phyloP scores from a whole-genome alignment of 2,113 vertebrate genomes.

The Forbesichthys papilliferus region DNA sequence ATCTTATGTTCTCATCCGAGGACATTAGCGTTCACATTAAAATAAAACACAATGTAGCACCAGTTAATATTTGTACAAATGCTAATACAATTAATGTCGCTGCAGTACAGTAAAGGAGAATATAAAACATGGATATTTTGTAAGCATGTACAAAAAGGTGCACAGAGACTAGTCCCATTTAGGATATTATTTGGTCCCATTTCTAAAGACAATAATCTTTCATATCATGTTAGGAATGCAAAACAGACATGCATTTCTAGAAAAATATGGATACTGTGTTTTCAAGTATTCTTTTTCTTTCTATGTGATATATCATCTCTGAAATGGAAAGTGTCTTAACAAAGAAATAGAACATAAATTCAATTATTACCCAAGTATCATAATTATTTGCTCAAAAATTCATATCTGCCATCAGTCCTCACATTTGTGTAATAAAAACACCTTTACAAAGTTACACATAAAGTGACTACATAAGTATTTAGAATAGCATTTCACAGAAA shows the following conservation, averaged over 20 bases:
- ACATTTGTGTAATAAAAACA: conserved; percentile 83
- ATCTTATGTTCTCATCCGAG: conserved; percentile 77
- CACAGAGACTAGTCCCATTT: conserved; percentile 73
- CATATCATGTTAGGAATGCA: conserved; percentile 70
- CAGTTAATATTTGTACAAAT: conserved; percentile 85
- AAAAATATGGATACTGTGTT: conserved; percentile 74
- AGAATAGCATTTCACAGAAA: conserved; percentile 81
- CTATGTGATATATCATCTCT: conserved; percentile 80
- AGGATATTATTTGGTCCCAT: conserved; percentile 67
- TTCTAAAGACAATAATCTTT: conserved; percentile 47
- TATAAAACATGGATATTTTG: conserved; percentile 64
- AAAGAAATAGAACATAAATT: conserved; percentile 75
- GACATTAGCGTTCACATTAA: conserved; percentile 96
- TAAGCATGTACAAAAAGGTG: conserved; percentile 66
- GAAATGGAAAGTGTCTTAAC: conserved; percentile 73
- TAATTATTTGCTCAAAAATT: conserved; percentile 76
- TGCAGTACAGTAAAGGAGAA: conserved; percentile 82
- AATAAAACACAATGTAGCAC: conserved; percentile 87
- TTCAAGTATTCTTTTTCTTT: conserved; percentile 83
- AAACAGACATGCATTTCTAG: conserved; percentile 76
- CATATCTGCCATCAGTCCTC: conserved; percentile 75
- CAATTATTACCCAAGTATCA: conserved; percentile 75
- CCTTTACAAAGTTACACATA: conserved; percentile 83
- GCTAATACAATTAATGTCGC: conserved; percentile 81
- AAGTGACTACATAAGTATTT: conserved; percentile 79